Percentiles rank a stretch among this genome's conserved stretches.
Conservation (phyloP, 2,797 vertebrate species). For the Gambusia yucatana region DNA sequence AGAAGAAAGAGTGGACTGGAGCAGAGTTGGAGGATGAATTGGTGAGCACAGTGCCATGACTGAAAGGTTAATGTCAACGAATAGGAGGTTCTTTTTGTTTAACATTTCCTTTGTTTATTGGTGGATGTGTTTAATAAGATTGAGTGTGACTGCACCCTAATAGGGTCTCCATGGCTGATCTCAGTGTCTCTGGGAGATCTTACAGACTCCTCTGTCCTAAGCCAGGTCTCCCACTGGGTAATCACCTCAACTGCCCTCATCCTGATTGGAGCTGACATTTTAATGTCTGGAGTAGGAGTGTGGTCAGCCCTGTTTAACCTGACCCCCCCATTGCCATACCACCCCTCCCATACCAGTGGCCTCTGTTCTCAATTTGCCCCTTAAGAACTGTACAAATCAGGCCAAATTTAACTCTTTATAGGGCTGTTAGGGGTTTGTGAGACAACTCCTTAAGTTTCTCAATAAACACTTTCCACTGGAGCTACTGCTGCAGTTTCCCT, state of each 20-base stretch:
- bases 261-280: constrained; percentile 88
- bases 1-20: constrained; percentile 49
- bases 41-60: constrained; percentile 71
- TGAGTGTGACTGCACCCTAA: constrained; percentile 86
- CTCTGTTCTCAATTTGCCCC: constrained; percentile 84
- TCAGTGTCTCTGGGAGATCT: constrained; percentile 78
- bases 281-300: constrained; percentile 86
- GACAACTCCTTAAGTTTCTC: constrained; percentile 76
- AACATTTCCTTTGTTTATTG: constrained; percentile 88
- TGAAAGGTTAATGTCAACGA: constrained; percentile 82
- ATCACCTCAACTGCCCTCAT: constrained; percentile 83
- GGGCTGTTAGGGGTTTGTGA: constrained; percentile 76
- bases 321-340: constrained; percentile 70
- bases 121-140: constrained; percentile 88
- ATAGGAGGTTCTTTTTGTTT: constrained; percentile 87
- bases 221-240: constrained; percentile 81
- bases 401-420: constrained; percentile 88
- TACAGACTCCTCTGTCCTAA: constrained; percentile 77
- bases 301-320: constrained; percentile 86
- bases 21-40: constrained; percentile 57
- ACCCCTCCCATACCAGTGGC: constrained; percentile 57
- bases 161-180: constrained; percentile 78
- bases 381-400: constrained; percentile 85
- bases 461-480: constrained; percentile 66
- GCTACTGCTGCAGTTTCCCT: constrained; percentile 40